Evolutionary conservation across 2,888 invertebrate species (phyloP), one percentile per base, ranked within the genome.

Genomic region (Smittia aterrima): DNA sequence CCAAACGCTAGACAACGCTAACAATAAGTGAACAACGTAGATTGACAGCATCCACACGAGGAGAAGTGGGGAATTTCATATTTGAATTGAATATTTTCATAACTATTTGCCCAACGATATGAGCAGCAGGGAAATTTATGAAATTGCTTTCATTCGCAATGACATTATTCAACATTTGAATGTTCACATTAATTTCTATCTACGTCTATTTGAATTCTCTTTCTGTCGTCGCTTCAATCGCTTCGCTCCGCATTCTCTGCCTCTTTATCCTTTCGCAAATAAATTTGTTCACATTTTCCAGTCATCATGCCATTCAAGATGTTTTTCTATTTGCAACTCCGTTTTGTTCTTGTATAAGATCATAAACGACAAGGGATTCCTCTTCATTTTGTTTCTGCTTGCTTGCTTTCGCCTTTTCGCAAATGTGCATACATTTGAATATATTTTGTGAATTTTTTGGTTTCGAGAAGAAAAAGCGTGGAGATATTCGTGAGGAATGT

Each of bases 381-480:
- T 20, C 16, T 58, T 20, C 58, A 7, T 22, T 58, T 58, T 58
- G 16, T 20, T 18, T 58, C 18, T 47, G 16, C 58, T 58, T 58
- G 18, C 58, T 58, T 7, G 16, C 47, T 11, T 47, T 47, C 47
- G n/a, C 11, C n/a, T 58, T 11, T 58, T 58, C 58, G 18, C 9
- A 22, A 20, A 18, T 58, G 58, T 58, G 58, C 58, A 58, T 58
- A 58, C 58, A 58, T 58, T 58, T 58, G 58, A 58, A 58, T 58
- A 58, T 18, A 58, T 58, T 32, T 32, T 3, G 9, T 6, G 32
- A 32, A 47, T 13, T 47, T 47, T 16, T 47, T 6, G 2, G 47
- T 47, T 47, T 3, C 47, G 11, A 16, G 47, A 47, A 47, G 2
- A n/a, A 38, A 47, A n/a, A 2, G 11, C 47, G 16, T n/a, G 16